Evolutionary conservation across 2,113 vertebrate species (phyloP).

Genomic region (Puntigrus tetrazona): DNA sequence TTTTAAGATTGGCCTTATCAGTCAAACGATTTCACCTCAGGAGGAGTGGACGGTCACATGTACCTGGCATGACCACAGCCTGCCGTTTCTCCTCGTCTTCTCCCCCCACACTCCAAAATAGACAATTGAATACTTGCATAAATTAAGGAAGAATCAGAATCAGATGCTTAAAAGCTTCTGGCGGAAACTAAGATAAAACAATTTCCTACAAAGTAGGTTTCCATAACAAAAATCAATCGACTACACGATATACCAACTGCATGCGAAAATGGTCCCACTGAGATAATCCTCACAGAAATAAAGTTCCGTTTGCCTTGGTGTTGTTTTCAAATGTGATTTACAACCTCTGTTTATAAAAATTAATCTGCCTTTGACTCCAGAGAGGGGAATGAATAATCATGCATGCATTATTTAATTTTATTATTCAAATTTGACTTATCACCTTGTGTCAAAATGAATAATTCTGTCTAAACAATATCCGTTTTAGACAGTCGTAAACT

Average conservation of each 20-base stretch:
- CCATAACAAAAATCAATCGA: conserved; percentile 61
- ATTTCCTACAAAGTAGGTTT: conserved; percentile 59
- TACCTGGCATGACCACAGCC: conserved; percentile 59
- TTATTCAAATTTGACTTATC: conserved; percentile 46
- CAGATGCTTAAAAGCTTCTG: conserved; percentile 62
- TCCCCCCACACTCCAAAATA: conserved; percentile 62
- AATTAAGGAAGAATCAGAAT: conserved; percentile 66
- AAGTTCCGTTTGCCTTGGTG: conserved; percentile 40
- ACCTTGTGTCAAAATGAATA: conserved; percentile 36
- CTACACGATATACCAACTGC: conserved; percentile 63
- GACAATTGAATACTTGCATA: conserved; percentile 43
- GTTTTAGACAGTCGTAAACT: conserved; percentile 1
- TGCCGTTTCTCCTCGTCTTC: conserved; percentile 48
- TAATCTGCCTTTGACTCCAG: conserved; percentile 45
- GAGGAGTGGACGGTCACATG: conserved; percentile 65
- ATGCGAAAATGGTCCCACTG: conserved; percentile 63
- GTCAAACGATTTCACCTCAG: conserved; percentile 59
- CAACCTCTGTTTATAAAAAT: conserved; percentile 53
- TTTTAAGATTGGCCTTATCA: conserved; percentile 70
- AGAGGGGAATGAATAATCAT: conserved; percentile 54
- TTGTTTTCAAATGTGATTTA: conserved; percentile 44
- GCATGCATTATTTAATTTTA: conserved; percentile 48
- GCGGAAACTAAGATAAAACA: conserved; percentile 62
- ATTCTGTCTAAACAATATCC: conserved; percentile 29
- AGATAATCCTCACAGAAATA: conserved; percentile 52